A percentile compares a stretch with the other conserved stretches of the same genome.
These are phyloP conservation scores for Hemibagrus wyckioides DNA, from an alignment of 2,113 vertebrate species.

Conservation along the genomic window DNA sequence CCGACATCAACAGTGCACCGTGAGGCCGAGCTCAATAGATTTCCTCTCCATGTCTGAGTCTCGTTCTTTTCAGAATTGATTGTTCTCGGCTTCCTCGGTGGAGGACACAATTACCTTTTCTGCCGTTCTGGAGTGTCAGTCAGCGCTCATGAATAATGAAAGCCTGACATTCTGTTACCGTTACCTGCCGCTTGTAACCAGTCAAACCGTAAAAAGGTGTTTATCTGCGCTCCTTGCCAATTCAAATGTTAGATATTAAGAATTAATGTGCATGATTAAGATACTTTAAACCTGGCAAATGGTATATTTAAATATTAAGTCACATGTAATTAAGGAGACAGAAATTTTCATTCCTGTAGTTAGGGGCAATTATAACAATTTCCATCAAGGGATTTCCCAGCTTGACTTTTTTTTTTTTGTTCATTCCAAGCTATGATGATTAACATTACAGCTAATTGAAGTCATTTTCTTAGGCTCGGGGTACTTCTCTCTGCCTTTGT, in stretches of 20 bases:
- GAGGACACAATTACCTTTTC: conserved; percentile 74
- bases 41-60: conserved; percentile 19
- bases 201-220: conserved; percentile 90
- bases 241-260: conserved; percentile 84
- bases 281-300: conserved; percentile 89
- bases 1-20: neutral
- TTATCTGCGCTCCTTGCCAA: conserved; percentile 79
- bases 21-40: conserved; percentile 15
- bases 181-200: conserved; percentile 86
- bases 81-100: conserved; percentile 55
- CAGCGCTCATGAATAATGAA: conserved; percentile 76
- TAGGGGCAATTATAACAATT: conserved; percentile 98
- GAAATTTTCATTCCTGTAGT: conserved; percentile 91
- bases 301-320: conserved; percentile 95
- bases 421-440: conserved; percentile 94
- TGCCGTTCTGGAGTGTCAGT: conserved; percentile 64
- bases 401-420: conserved; percentile 77
- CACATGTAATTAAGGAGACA: conserved; percentile 92
- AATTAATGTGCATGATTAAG: conserved; percentile 94
- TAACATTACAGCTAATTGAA: conserved; percentile 97
- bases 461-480: conserved; percentile 84
- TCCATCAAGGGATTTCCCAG: conserved; percentile 97
- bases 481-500: conserved; percentile 71
- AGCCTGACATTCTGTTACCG: conserved; percentile 77
- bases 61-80: conserved; percentile 46